Evolutionary conservation across 2,113 vertebrate genomes (phyloP).

Genomic region (Sylvilagus bachmani): DNA sequence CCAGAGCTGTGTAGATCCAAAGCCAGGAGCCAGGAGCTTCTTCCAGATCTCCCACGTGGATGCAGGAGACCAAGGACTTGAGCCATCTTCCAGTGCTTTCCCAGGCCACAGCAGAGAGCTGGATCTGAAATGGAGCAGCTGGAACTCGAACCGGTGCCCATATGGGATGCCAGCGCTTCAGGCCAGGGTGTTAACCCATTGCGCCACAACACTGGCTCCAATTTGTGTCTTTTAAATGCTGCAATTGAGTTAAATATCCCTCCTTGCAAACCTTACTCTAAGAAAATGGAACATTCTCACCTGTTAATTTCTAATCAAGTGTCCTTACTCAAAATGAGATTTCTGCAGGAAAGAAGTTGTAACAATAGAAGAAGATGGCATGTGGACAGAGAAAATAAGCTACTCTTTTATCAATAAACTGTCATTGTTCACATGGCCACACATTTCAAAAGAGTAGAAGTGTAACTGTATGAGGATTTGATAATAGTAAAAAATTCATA

Average conservation of each 20-base stretch:
- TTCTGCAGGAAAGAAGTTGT: not conserved
- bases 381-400: not conserved
- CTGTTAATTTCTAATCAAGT: not conserved
- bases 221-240: not conserved
- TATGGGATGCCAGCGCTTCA: too few relatives aligned
- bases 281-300: accelerated
- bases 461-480: too few relatives aligned
- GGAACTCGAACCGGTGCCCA: too few relatives aligned
- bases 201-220: too few relatives aligned
- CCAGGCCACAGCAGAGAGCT: too few relatives aligned
- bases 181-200: too few relatives aligned
- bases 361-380: not conserved
- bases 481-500: not conserved
- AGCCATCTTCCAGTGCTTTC: too few relatives aligned
- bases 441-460: not conserved
- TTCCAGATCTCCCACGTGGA: too few relatives aligned
- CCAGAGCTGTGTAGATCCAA: too few relatives aligned
- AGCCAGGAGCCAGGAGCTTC: too few relatives aligned
- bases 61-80: too few relatives aligned
- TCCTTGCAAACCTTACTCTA: not conserved
- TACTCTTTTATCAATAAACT: not conserved
- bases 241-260: not conserved
- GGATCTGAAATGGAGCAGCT: too few relatives aligned
- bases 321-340: not conserved
- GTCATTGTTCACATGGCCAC: not conserved